phyloP scores from a whole-genome alignment of 2,113 vertebrate species.

The Rhinopithecus roxellana region DNA sequence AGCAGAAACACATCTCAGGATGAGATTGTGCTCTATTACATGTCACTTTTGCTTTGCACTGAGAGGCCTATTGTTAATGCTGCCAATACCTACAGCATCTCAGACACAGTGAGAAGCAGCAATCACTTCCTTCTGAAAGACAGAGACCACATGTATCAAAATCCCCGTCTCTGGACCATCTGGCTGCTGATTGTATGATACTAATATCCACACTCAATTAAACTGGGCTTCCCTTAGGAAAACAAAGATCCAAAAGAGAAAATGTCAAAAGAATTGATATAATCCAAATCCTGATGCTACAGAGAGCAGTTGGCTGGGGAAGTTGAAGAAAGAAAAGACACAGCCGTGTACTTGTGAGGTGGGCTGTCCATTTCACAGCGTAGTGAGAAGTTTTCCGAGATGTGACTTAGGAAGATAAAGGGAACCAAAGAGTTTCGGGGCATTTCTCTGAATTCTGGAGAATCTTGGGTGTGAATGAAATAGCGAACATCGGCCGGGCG shows the following conservation, averaged over 20 bases:
- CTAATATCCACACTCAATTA: neutral
- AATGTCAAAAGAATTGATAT: neutral
- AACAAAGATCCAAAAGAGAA: neutral
- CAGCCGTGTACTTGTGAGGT: fast-evolving
- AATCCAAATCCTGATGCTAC: neutral
- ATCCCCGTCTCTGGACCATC: neutral
- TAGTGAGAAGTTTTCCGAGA: fast-evolving
- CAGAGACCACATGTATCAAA: neutral
- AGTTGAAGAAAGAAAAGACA: neutral
- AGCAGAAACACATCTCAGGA: neutral
- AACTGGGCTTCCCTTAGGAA: neutral
- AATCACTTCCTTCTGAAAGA: neutral
- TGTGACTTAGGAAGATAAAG: neutral
- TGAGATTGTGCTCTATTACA: neutral
- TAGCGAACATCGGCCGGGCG: neutral
- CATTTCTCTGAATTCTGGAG: neutral
- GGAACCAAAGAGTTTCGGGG: neutral
- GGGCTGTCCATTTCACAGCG: neutral
- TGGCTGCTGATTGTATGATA: neutral
- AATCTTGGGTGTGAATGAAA: neutral
- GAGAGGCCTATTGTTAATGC: neutral
- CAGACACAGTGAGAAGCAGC: neutral
- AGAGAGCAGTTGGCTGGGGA: neutral
- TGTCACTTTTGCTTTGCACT: neutral
- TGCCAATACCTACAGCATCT: neutral